phyloP scores from a whole-genome alignment of 2,888 invertebrate genomes.

The Leptarthrus brevirostris region DNA sequence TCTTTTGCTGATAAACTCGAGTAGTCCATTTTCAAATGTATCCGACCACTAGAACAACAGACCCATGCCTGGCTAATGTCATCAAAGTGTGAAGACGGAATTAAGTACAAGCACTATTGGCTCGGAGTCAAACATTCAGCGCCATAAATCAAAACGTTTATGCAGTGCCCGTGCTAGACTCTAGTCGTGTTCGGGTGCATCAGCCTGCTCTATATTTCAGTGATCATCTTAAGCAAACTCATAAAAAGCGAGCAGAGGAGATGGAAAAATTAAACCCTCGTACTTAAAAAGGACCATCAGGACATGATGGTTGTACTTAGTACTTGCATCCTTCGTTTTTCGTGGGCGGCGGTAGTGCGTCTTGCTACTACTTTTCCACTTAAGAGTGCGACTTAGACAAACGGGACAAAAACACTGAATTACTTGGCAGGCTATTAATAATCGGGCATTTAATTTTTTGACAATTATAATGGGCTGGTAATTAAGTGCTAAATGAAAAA shows the following conservation, averaged over 20 bases:
- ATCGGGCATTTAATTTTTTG: slow-evolving; percentile 58
- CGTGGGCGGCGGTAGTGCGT: background rate
- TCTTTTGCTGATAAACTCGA: slow-evolving; percentile 41
- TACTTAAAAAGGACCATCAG: slow-evolving; percentile 38
- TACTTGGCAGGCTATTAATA: slow-evolving; percentile 56
- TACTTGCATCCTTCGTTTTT: background rate
- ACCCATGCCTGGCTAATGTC: slow-evolving; percentile 55
- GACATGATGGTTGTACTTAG: slow-evolving; percentile 5
- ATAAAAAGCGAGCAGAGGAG: background rate
- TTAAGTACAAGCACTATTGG: slow-evolving; percentile 57
- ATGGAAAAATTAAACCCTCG: slow-evolving; percentile 8
- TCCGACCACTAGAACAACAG: slow-evolving; percentile 28
- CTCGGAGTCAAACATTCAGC: slow-evolving; percentile 55
- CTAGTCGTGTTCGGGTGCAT: slow-evolving; percentile 45
- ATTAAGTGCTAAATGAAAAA: slow-evolving; percentile 44
- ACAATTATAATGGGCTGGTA: slow-evolving; percentile 56
- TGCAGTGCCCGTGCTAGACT: slow-evolving; percentile 47
- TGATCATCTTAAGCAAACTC: background rate
- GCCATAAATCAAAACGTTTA: slow-evolving; percentile 55
- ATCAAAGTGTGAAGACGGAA: slow-evolving; percentile 57
- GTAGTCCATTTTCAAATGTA: slow-evolving; percentile 35
- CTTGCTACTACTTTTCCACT: slow-evolving; percentile 27
- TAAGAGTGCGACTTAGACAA: slow-evolving; percentile 14
- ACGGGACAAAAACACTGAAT: background rate
- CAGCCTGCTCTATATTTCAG: slow-evolving; percentile 6